Evolutionary conservation across 2,113 vertebrate species (phyloP), one percentile per base, ranked within the genome.

Genomic region (Centrocercus urophasianus): DNA sequence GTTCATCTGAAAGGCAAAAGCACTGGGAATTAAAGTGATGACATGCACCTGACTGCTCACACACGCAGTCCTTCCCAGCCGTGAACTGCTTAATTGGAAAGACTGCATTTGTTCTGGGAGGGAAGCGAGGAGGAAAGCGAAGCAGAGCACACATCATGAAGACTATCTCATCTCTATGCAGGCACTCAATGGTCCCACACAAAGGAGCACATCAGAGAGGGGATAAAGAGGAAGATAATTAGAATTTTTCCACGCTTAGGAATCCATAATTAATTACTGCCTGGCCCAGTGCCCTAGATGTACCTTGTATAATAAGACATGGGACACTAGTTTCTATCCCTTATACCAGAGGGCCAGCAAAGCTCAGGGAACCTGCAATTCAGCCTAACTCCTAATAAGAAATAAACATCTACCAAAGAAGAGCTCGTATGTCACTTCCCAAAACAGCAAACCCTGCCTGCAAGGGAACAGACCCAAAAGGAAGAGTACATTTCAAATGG

Each of bases 1-100:
- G 98, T 60, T 99, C 99, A 98, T 99, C 99, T 99, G 97, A 21
- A 98, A 98, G 92, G 22, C 3, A 65, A 95, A 96, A 94, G 32
- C 22, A 90, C 0, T 3, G 15, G 47, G n/a, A 80, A 71, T 93
- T 13, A 73, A 48, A 64, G 6, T 8, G 21, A 10, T 1, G 15
- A 66, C 74, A n/a, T 10, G n/a, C 5, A 5, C 5, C 21, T 6
- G 16, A 59, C 13, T 4, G 3, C 47, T 67, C 52, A 10, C 56
- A 19, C 30, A 10, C 52, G 13, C 27, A 2, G 83, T 25, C 60
- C 45, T 16, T 61, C 8, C 38, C 19, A 75, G 30, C 42, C 70
- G 17, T 10, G n/a, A 32, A 2, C 0, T 18, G 40, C 10, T 65
- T 70, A 47, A 85, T 0, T 56, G 30, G 76, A 59, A 78, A 78